Evolutionary conservation across 1,140 invertebrate species (phyloP), one percentile per base, ranked within the genome.

Genomic region (Sarcophaga bullata): DNA sequence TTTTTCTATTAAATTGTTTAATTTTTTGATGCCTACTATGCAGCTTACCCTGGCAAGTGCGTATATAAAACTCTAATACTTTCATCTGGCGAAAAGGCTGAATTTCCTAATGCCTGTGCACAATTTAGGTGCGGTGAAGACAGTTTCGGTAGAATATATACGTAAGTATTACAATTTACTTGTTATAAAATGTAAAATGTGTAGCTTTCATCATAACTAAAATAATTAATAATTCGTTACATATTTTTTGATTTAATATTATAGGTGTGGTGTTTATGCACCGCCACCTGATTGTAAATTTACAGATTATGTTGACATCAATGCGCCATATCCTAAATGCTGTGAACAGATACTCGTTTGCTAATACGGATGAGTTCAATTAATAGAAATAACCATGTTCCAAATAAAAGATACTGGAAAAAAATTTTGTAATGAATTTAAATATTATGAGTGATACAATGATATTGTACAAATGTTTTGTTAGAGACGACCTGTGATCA

Each of bases 1-100:
- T 7, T 19, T 7, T n/a, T 62, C 13, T 15, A 13, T 62, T n/a
- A 62, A 62, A 10, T 15, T 7, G 6, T 73, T 37, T 25, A 37
- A 4, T 58, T 1, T 15, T 37, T 73, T 2, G n/a, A n/a, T n/a
- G n/a, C n/a, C n/a, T n/a, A n/a, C 0, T 6, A 48, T 76, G 9
- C 13, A 76, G 73, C 47, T 17, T 15, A 76, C 48, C 73, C 73
- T n/a, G 73, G 73, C 8, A 76, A 76, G 48, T 76, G 73, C 48
- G 73, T 76, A 8, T 49, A 49, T 49, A 13, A 48, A 8, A n/a
- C 47, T 49, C 17, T 76, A 17, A 49, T 76, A 8, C 13, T 76
- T 49, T 76, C 73, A n/a, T 15, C 73, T n/a, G 73, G 73, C 8
- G 73, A 76, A 47, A 8, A 48, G 5, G 73, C n/a, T 9, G n/a